Evolutionary conservation across 2,113 vertebrate species (phyloP).

Genomic region (Gambusia holbrooki): DNA sequence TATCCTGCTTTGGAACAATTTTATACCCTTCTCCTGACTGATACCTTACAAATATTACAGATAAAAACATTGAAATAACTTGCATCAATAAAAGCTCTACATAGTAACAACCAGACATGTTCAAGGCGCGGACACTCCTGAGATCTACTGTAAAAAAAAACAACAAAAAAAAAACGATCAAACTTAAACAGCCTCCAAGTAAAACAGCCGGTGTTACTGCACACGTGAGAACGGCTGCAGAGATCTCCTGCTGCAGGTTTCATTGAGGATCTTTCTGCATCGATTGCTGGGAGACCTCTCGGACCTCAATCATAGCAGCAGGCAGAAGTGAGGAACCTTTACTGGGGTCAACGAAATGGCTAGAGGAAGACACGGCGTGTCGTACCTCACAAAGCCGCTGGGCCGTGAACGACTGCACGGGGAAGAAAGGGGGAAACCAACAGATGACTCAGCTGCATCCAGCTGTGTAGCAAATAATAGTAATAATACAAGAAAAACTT

Average conservation of each 20-base stretch:
- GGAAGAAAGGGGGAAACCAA: background rate
- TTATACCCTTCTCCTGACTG: too few species aligned
- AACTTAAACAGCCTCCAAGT: background rate
- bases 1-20: too few species aligned
- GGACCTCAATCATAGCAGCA: slow-evolving; percentile 34
- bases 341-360: slow-evolving; percentile 24
- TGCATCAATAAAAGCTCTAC: background rate
- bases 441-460: background rate
- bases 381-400: background rate
- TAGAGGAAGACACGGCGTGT: slow-evolving; percentile 4
- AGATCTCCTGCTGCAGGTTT: slow-evolving; percentile 10
- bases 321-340: slow-evolving; percentile 7
- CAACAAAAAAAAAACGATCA: background rate
- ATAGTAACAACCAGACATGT: background rate
- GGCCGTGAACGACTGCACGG: background rate
- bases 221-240: background rate
- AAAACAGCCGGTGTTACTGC: background rate
- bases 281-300: slow-evolving; percentile 30
- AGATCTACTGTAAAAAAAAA: background rate
- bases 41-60: too few species aligned
- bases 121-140: background rate
- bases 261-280: slow-evolving; percentile 35
- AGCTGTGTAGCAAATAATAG: background rate
- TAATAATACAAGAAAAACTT: background rate
- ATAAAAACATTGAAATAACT: background rate